Conservation (phyloP, 2,797 vertebrate species). For the Neoniphon sammara region DNA sequence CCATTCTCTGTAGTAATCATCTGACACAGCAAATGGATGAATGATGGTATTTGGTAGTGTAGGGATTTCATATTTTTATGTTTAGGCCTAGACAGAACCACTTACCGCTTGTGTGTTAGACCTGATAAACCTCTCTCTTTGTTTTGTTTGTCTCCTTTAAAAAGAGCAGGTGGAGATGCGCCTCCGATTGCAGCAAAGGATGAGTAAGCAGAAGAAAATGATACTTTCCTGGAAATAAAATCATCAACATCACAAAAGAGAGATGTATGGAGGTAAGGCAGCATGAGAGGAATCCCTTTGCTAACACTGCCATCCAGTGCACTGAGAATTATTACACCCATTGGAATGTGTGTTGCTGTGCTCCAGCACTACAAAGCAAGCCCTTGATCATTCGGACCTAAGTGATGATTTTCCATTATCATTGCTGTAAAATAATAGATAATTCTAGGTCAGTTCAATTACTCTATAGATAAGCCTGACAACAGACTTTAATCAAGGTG, state of each 20-base stretch:
- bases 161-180: neutral
- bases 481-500: slow-evolving; percentile 3
- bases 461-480: neutral
- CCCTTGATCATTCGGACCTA: neutral
- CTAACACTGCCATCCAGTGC: slow-evolving; percentile 75
- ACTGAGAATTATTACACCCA: slow-evolving; percentile 17
- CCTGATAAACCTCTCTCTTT: slow-evolving; percentile 9
- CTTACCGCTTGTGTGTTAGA: slow-evolving; percentile 14
- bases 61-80: neutral
- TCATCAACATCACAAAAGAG: slow-evolving; percentile 3
- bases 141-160: neutral
- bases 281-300: slow-evolving; percentile 48
- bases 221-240: slow-evolving; percentile 44
- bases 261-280: neutral
- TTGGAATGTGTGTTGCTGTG: neutral
- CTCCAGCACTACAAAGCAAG: neutral
- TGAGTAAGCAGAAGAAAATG: slow-evolving; percentile 20
- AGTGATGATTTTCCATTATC: neutral
- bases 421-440: slow-evolving; percentile 1
- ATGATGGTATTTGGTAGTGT: slow-evolving; percentile 1
- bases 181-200: slow-evolving; percentile 13
- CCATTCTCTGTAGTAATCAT: neutral
- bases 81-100: neutral
- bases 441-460: slow-evolving; percentile 8
- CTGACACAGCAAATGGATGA: neutral